These are phyloP conservation scores for Troides aeacus DNA, from an alignment of 2,888 invertebrate genomes.

Conservation along the genomic window DNA sequence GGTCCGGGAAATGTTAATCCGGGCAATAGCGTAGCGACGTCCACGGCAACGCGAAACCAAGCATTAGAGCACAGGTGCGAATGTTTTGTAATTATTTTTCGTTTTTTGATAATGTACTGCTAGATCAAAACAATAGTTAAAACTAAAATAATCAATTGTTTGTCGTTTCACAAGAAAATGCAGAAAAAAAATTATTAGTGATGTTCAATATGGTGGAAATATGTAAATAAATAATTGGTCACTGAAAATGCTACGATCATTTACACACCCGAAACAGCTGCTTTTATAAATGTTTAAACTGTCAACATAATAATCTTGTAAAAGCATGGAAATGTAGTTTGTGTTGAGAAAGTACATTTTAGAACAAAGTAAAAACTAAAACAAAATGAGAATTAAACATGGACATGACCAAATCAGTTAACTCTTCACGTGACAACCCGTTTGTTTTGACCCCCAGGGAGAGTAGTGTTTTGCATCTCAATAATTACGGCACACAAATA, in stretches of 20 bases:
- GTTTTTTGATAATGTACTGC: no score
- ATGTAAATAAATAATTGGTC: neutral
- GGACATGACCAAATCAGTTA: conserved; percentile 48
- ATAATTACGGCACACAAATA: conserved; percentile 48
- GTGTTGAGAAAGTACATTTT: conserved; percentile 2
- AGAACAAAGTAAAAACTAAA: neutral
- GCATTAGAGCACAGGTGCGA: no score
- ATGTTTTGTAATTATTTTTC: no score
- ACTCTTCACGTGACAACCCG: conserved; percentile 78
- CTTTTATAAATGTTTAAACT: neutral
- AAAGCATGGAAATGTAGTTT: neutral
- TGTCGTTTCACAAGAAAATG: neutral
- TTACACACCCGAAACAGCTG: neutral
- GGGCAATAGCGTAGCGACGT: no score
- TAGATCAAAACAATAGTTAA: no score
- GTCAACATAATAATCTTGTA: neutral
- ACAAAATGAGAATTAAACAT: neutral
- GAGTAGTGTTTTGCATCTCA: conserved; percentile 51
- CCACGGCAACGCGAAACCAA: no score
- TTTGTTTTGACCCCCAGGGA: conserved; percentile 55
- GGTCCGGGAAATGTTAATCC: no score
- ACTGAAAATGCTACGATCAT: neutral
- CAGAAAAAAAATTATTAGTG: neutral
- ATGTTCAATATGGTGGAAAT: neutral
- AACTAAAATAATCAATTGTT: no score